phyloP scores from a whole-genome alignment of 1,140 invertebrate genomes.

The Solenopsis fugax region DNA sequence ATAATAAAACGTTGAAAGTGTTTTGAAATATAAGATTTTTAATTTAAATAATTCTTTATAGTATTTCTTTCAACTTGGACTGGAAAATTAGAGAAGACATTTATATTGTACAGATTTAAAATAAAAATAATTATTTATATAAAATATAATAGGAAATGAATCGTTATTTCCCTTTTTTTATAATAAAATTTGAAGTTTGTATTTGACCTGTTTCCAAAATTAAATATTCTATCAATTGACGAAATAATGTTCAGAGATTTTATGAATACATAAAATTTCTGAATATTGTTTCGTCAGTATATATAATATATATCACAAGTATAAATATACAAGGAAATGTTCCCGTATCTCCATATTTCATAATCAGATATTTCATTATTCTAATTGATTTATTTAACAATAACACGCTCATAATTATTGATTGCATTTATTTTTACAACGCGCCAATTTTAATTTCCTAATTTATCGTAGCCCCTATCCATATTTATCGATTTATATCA shows the following conservation, averaged over 20 bases:
- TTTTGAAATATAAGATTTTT: background rate
- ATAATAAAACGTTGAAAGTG: too few relatives aligned
- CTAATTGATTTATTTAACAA: slow-evolving; percentile 11
- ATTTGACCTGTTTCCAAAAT: background rate
- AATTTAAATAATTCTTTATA: background rate
- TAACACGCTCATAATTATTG: background rate
- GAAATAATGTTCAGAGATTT: background rate
- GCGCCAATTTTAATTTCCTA: background rate
- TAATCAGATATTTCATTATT: background rate
- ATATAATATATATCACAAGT: too few relatives aligned
- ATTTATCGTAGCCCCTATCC: background rate
- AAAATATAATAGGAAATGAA: background rate
- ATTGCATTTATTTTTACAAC: background rate
- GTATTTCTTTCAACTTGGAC: background rate
- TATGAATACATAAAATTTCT: too few relatives aligned
- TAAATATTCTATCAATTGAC: background rate
- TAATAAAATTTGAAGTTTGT: background rate
- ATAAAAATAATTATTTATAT: background rate
- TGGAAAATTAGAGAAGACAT: background rate
- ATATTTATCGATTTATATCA: slow-evolving; percentile 6
- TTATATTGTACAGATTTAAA: background rate
- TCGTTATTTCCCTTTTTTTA: background rate
- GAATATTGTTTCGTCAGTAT: too few relatives aligned
- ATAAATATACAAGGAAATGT: too few relatives aligned
- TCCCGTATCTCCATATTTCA: too few relatives aligned